Evolutionary conservation across 2,797 vertebrate species (phyloP), one percentile per base, ranked within the genome.

Genomic region (Bradypodion ventrale): DNA sequence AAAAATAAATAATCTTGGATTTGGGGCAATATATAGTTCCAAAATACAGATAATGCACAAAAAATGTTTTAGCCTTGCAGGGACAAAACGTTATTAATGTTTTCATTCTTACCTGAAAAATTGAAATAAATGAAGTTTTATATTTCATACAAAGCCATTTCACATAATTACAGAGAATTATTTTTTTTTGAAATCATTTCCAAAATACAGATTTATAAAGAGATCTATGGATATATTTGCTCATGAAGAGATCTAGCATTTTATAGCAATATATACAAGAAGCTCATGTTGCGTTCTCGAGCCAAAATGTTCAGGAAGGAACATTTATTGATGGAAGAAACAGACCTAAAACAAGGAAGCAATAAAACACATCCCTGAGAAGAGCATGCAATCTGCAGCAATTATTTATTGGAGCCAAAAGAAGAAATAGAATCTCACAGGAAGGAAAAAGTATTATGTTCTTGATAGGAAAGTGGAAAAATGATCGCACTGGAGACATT

Each of bases 381-480:
- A 16, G 5, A 73, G 80, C 49, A 2, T 0, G 83, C 68, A 75
- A 85, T 83, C 46, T 63, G 82, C 27, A 42, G 29, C 65, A 87
- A 89, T 77, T 90, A 44, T 1, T 87, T 83, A 87, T 86, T 80
- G 32, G 40, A 87, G 25, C 75, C 84, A 84, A 52, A 90, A 46
- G 35, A 73, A 87, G 42, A 86, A 90, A 88, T n/a, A 59, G 82
- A 35, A 60, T 91, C 4, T 82, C 25, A 37, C 75, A 89, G 74
- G 10, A 80, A 78, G 37, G 49, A 72, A 0, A 44, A 85, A 85
- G 69, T 83, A 85, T 88, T 29, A 82, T 89, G 52, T 44, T 79
- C 78, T 87, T 82, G 87, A 78, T 73, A 82, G 78, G 21, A 32
- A 90, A 92, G 90, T 85, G 83, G 84, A 91, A 91, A 83, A 73